Conservation (phyloP, 2,797 vertebrate species). For the Enteromius viviparus region DNA sequence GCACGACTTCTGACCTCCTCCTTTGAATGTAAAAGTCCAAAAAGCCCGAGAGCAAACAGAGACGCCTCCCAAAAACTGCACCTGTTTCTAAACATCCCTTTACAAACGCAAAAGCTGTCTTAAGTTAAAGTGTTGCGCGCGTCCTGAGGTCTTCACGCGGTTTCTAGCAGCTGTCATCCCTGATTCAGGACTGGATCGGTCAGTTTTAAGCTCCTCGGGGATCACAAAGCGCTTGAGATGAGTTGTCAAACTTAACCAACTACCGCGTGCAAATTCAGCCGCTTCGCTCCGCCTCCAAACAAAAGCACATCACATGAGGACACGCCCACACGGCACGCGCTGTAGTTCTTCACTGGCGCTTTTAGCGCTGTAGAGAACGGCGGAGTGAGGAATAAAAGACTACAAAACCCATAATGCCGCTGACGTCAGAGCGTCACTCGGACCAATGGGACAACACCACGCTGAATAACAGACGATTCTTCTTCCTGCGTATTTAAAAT, state of each 20-base stretch:
- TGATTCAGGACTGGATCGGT: background rate
- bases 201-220: background rate
- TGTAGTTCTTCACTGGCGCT: conserved; percentile 64
- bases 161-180: conserved; percentile 33
- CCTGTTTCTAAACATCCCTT: conserved; percentile 32
- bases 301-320: background rate
- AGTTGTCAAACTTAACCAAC: conserved; percentile 56
- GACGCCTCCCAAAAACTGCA: conserved; percentile 36
- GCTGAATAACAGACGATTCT: conserved; percentile 55
- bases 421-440: no score
- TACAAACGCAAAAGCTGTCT: background rate
- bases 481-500: conserved; percentile 16
- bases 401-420: conserved; percentile 63
- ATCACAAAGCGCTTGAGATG: conserved; percentile 19
- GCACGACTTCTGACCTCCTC: conserved; percentile 45
- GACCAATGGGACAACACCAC: conserved; percentile 77
- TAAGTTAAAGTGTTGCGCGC: background rate
- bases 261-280: background rate
- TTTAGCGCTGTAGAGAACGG: accelerated
- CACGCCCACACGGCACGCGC: conserved; percentile 30
- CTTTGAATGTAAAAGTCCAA: conserved; percentile 51
- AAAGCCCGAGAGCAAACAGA: conserved; percentile 45
- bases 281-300: conserved; percentile 64
- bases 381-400: conserved; percentile 30
- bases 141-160: background rate